Percentiles rank a stretch among this genome's conserved stretches.
Evolutionary conservation across 2,797 vertebrate species (phyloP).

Genomic region (Catamblyrhynchus diadema): DNA sequence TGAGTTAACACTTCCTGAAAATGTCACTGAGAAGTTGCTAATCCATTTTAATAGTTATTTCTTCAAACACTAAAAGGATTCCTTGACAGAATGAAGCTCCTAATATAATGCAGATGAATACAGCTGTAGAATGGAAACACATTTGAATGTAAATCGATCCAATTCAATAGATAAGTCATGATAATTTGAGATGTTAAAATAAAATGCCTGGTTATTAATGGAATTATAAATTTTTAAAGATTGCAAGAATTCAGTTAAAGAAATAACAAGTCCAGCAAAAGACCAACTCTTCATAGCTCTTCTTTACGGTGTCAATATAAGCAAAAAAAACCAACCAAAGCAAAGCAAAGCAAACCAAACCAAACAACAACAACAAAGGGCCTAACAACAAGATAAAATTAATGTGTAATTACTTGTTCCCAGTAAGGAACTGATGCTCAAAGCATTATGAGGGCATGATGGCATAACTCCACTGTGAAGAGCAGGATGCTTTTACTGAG

Average conservation of each 20-base stretch:
- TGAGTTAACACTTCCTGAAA: neutral
- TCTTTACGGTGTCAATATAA: neutral
- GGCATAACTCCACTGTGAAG: neutral
- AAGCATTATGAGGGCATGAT: neutral
- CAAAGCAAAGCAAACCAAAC: no score
- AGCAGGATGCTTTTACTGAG: neutral
- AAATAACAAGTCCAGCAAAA: neutral
- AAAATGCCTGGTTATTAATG: constrained; percentile 5
- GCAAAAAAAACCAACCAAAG: no score
- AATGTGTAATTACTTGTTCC: neutral
- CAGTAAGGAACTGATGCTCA: neutral
- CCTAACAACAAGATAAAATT: neutral
- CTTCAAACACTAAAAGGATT: neutral
- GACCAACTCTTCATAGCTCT: neutral
- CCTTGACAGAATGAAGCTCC: neutral
- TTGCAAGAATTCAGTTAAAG: neutral
- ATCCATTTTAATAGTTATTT: neutral
- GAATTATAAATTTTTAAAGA: constrained; percentile 16
- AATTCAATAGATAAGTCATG: neutral
- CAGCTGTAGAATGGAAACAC: neutral
- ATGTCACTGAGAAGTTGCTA: neutral
- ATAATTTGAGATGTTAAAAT: neutral
- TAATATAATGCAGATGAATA: neutral
- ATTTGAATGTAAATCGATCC: neutral
- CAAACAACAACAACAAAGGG: neutral